Percentiles rank a stretch among this genome's conserved stretches.
phyloP scores from a whole-genome alignment of 2,113 vertebrate species.

The Neolamprologus falcicula region DNA sequence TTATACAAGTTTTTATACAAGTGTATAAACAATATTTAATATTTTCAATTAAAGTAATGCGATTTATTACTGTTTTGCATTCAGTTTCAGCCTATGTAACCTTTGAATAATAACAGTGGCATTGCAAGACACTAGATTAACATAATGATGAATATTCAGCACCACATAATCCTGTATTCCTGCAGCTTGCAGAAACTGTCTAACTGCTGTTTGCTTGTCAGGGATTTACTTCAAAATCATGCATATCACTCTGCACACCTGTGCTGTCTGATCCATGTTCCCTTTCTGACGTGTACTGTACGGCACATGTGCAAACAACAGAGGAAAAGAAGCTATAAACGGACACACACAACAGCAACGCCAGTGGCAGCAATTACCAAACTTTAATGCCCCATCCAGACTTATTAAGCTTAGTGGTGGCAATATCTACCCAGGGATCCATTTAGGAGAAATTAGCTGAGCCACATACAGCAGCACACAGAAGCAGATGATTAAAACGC shows the following conservation, averaged over 20 bases:
- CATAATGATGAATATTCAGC: neutral
- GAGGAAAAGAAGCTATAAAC: neutral
- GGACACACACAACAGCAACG: neutral
- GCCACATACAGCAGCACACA: neutral
- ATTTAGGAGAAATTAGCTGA: conserved; percentile 29
- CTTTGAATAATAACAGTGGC: neutral
- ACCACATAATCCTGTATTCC: neutral
- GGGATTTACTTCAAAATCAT: neutral
- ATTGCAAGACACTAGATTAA: neutral
- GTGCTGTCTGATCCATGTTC: neutral
- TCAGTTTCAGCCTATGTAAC: neutral
- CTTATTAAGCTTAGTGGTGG: conserved; percentile 21
- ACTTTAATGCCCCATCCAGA: neutral
- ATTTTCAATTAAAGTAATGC: neutral
- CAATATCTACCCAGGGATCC: conserved; percentile 30
- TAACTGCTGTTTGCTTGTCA: neutral
- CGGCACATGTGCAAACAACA: neutral
- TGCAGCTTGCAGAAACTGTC: neutral
- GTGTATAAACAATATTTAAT: neutral
- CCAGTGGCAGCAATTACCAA: conserved; percentile 6
- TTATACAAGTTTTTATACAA: neutral
- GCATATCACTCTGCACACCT: neutral
- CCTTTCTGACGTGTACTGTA: neutral
- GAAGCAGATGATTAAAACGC: conserved; percentile 27
- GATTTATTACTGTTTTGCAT: neutral